Base-by-base conservation (phyloP, 2,797 vertebrate genomes). In the Coluber constrictor region DNA sequence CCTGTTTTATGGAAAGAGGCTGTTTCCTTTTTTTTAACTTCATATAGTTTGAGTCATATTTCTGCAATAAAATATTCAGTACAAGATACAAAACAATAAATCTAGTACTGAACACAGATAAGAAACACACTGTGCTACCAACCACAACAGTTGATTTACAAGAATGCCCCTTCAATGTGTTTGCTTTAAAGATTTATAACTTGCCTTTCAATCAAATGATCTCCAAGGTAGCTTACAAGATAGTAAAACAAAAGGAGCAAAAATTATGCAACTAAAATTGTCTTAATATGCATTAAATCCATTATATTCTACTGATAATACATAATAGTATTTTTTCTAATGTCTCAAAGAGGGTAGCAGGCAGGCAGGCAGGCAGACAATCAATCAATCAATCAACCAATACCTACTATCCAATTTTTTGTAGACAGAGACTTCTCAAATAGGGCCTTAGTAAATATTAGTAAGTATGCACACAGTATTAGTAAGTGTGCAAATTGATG, bases 111-210 rank as follows among this genome's bases (percentile, higher is more conserved):
- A 90, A 51, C 27, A 16, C 59, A 66, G 54, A 70, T 55, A 55
- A 70, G 61, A 90, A 70, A 70, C 27, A 66, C 61, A 55, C 15
- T 25, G 27, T 90, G 43, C 51, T 20, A 54, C 29, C 27, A 66
- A 90, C 20, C 51, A 29, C 15, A 55, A 51, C 29, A 66, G 16
- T 70, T 29, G 10, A 54, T 90, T 90, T 90, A 66, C 61, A 63
- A 54, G 89, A 70, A 89, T 60, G 32, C 88, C 37, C 88, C 32
- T 89, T 61, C 32, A 61, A 89, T 47, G 63, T 90, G 66, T 90
- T 90, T 90, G 88, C 43, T 89, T 89, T 89, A 90, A 90, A 90
- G 89, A 90, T 70, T 66, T 90, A 90, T 90, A 70, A 54, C 47
- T 54, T 54, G n/a, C 61, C 51, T 32, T 90, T 70, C 89, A n/a